Evolutionary conservation across 2,888 invertebrate species (phyloP), one percentile per base, ranked within the genome.

Genomic region (Eueremaeus valkanovi): DNA sequence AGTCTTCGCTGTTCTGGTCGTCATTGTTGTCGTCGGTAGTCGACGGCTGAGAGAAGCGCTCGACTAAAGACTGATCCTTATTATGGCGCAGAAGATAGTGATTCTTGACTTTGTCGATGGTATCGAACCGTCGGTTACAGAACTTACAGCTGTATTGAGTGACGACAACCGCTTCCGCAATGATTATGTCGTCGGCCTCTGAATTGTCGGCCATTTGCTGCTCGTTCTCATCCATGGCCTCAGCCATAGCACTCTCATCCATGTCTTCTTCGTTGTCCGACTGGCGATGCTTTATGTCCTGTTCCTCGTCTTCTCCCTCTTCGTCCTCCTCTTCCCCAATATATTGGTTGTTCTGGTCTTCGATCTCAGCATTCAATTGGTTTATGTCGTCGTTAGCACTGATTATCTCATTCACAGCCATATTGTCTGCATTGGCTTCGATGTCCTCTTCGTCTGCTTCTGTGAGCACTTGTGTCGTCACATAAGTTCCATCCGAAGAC

Each of bases 121-220:
- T 42, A 51, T 66, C 75, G 42, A 72, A 68, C 0, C 42, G 40
- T 45, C 42, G 51, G 27, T 66, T 45, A 72, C 75, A 75, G 51
- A 66, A 55, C 55, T 75, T 75, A 68, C 75, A 75, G 40, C 45
- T 75, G 40, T 75, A 75, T 49, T 72, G 75, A n/a, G 75, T 75
- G 31, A 75, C 72, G 3, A 70, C 42, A 29, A 70, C 70, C 24
- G 70, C 70, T 42, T 70, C 70, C 5, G 70, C 70, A 16, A 70
- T 70, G 6, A 70, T 29, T 13, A 70, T 70, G 24, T 70, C 70
- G 29, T 70, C 70, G 70, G 27, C 70, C 9, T 70, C 70, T 13
- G 24, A 11, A n/a, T 11, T 42, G n/a, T 70, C 24, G 11, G 16
- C 21, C 58, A 68, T n/a, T 0, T n/a, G 68, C 11, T 36, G 24